Evolutionary conservation across 37 sponge, comb jelly and placozoan species (phyloP).

Genomic region (Beroe ovata): DNA sequence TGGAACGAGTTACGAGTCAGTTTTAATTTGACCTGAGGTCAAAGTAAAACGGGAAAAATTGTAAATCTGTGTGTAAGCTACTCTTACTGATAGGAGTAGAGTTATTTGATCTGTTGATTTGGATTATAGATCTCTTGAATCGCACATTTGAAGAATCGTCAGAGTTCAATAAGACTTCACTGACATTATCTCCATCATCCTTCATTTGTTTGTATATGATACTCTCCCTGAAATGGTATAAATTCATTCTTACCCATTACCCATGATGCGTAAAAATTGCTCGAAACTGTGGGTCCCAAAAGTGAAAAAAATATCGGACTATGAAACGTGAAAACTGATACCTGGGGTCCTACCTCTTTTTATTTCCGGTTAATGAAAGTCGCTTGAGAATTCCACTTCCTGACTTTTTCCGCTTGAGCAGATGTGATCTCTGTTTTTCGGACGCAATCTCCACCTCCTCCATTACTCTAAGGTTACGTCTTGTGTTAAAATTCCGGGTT

Average conservation of each 20-base stretch:
- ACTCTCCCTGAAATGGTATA: constrained; percentile 68
- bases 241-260: too few species aligned
- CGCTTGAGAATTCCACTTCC: constrained; percentile 36
- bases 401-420: constrained; percentile 14
- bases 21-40: too few species aligned
- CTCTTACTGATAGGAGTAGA: constrained; percentile 63
- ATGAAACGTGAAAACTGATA: too few species aligned
- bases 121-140: constrained; percentile 33
- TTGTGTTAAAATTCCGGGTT: too few species aligned
- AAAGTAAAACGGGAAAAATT: too few species aligned
- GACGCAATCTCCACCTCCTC: not conserved
- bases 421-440: constrained; percentile 3
- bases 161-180: constrained; percentile 7
- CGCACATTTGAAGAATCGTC: constrained; percentile 53
- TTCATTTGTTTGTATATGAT: constrained; percentile 65
- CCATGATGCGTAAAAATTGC: too few species aligned
- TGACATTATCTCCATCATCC: constrained; percentile 20
- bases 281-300: too few species aligned
- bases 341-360: constrained; percentile 55
- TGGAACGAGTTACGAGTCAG: too few species aligned
- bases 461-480: too few species aligned
- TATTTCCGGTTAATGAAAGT: constrained; percentile 42
- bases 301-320: too few species aligned
- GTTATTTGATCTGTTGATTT: constrained; percentile 48
- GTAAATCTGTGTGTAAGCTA: too few species aligned